phyloP scores from a whole-genome alignment of 2,888 invertebrate genomes.

The Cinara cedri region DNA sequence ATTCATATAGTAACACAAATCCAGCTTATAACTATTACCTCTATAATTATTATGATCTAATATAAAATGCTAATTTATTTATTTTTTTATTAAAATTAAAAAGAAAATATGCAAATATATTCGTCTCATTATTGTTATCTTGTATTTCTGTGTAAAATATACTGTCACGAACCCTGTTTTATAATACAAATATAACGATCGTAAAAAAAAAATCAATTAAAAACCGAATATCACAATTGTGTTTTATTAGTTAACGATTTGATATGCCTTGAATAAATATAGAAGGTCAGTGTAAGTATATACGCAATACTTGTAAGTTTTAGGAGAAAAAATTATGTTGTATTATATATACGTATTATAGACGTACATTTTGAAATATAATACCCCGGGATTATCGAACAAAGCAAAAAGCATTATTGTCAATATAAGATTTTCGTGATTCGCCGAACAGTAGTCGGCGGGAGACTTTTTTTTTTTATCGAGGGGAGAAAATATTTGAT shows the following conservation, averaged over 20 bases:
- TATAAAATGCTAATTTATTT: too few species aligned
- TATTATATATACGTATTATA: neutral
- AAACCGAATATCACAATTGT: neutral
- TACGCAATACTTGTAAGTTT: neutral
- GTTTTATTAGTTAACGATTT: neutral
- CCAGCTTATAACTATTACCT: too few species aligned
- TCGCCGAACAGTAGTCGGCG: neutral
- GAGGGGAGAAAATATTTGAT: neutral
- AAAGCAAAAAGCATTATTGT: conserved; percentile 6
- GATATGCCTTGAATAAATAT: neutral
- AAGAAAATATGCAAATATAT: too few species aligned
- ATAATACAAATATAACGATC: too few species aligned
- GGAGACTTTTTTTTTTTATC: conserved; percentile 22
- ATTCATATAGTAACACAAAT: too few species aligned
- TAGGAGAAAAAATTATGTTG: neutral
- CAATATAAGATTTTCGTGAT: conserved; percentile 16
- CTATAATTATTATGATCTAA: too few species aligned
- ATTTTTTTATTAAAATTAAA: too few species aligned
- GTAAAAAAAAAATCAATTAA: too few species aligned
- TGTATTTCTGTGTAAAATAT: too few species aligned
- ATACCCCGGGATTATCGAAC: neutral
- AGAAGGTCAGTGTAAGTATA: too few species aligned
- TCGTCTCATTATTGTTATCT: too few species aligned
- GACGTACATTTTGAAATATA: neutral
- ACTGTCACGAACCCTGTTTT: too few species aligned